Base-by-base conservation (phyloP, 1,140 invertebrate genomes). In the Drosophila virilis region DNA sequence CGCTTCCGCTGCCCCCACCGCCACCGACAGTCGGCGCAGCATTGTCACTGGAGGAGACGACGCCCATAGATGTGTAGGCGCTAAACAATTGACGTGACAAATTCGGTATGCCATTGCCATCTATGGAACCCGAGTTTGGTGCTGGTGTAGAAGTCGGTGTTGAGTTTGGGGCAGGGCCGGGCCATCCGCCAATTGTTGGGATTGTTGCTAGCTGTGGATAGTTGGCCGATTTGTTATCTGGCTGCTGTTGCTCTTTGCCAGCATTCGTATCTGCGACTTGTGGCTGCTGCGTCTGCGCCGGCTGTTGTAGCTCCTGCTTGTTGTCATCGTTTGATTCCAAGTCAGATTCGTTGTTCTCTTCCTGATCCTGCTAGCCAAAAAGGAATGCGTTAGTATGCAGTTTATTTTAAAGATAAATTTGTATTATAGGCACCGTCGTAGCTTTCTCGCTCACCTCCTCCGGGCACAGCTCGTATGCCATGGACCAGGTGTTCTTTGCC, bases 401-500 rank as follows among this genome's bases (percentile, higher is more conserved):
- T 10, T 15, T 37, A 50, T 6, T 15, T 45, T 8, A 13, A 15
- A 12, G 6, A 35, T 35, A n/a, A 22, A 28, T 54, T 10, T 28
- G 8, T 28, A 4, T 69, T 45, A 65, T 70, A 81, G 8, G 12
- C 61, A 86, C 83, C 83, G 83, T 79, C 12, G 71, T 58, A 13
- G 66, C 8, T 75, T 88, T 88, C 48, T 89, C 84, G 64, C 60
- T 84, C 91, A 96, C 96, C 78, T 96, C 95, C 77, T 97, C 96
- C 6, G 96, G 96, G 84, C 96, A 96, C 2, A 98, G 93, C 90
- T 97, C 96, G 60, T 94, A 94, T 2, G 97, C 97, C 90, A 96
- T 95, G 74, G 98, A 96, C 42, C 99, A 93, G 0, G 97, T 98
- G 88, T 97, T 96, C 60, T 97, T 95, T 0, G 98, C 98, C 77